Percentiles rank a stretch among this genome's conserved stretches.
Evolutionary conservation across 2,797 vertebrate genomes (phyloP).

Genomic region (Betta splendens): DNA sequence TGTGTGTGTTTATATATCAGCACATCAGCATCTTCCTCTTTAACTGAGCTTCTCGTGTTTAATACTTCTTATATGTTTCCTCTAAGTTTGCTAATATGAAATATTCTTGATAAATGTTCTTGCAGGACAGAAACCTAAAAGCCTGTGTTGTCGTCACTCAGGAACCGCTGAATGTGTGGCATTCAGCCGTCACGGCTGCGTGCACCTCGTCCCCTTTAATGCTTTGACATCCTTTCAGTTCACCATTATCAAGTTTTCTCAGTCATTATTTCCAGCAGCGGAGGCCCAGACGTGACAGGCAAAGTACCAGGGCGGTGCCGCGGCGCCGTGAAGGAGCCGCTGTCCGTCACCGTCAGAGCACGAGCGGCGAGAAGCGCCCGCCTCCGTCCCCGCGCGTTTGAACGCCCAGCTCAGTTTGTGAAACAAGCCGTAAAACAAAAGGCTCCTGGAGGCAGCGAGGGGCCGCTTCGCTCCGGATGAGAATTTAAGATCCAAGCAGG

Average conservation of each 20-base stretch:
- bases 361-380: slow-evolving; percentile 27
- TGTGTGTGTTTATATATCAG: no score
- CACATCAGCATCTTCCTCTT: neutral
- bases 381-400: neutral
- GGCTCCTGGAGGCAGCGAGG: slow-evolving; percentile 1
- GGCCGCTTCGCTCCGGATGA: slow-evolving; percentile 6
- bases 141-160: slow-evolving; percentile 40
- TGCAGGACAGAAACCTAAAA: slow-evolving; percentile 28
- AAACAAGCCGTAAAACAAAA: slow-evolving; percentile 16
- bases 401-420: slow-evolving; percentile 14
- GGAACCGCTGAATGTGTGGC: slow-evolving; percentile 43
- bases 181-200: slow-evolving; percentile 59
- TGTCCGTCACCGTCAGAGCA: slow-evolving; percentile 41
- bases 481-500: slow-evolving; percentile 17
- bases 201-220: slow-evolving; percentile 49
- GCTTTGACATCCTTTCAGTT: slow-evolving; percentile 68
- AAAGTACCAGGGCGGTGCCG: slow-evolving; percentile 46
- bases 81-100: slow-evolving; percentile 20
- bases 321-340: slow-evolving; percentile 23
- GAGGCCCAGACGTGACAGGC: slow-evolving; percentile 53
- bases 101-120: slow-evolving; percentile 38
- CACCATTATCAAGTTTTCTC: slow-evolving; percentile 70
- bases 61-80: neutral
- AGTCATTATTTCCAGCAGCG: slow-evolving; percentile 69
- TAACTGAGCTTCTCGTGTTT: neutral